Evolutionary conservation across 2,113 vertebrate species (phyloP).

Genomic region (Festucalex cinctus): DNA sequence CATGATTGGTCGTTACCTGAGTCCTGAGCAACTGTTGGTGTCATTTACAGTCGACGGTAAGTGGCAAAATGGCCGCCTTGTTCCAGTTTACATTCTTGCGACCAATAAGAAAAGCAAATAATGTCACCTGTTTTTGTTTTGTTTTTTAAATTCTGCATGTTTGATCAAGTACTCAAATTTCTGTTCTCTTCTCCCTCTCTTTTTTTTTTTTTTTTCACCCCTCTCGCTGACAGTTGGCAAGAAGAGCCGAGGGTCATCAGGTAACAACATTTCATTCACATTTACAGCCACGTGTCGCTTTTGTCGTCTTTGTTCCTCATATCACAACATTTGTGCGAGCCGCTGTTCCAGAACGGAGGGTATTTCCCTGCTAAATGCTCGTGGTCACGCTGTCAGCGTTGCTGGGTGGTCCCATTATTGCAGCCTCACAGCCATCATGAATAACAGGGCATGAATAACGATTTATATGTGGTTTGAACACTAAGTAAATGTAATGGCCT

Average conservation of each 20-base stretch:
- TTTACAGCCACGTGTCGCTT: constrained; percentile 35
- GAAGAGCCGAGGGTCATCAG: constrained; percentile 63
- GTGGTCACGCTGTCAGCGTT: constrained; percentile 3
- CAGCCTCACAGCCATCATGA: neutral
- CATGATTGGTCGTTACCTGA: too few species aligned
- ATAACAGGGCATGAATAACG: constrained; percentile 8
- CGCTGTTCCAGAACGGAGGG: constrained; percentile 12
- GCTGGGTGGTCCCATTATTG: neutral
- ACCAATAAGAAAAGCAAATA: too few species aligned
- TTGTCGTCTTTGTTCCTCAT: neutral
- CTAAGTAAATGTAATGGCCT: neutral
- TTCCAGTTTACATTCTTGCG: too few species aligned
- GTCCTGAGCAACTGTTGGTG: too few species aligned
- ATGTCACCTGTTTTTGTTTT: neutral
- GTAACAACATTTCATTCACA: constrained; percentile 54
- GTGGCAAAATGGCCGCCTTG: too few species aligned
- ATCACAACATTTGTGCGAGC: neutral
- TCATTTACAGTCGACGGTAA: too few species aligned
- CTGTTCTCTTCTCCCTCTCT: constrained; percentile 1
- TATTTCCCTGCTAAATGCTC: constrained; percentile 13
- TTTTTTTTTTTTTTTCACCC: constrained; percentile 22
- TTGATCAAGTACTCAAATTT: neutral
- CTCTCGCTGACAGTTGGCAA: constrained; percentile 59
- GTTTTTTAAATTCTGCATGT: neutral
- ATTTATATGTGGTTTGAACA: neutral